These are phyloP conservation scores for Nibea albiflora DNA, from an alignment of 2,113 vertebrate genomes.

Conservation along the genomic window DNA sequence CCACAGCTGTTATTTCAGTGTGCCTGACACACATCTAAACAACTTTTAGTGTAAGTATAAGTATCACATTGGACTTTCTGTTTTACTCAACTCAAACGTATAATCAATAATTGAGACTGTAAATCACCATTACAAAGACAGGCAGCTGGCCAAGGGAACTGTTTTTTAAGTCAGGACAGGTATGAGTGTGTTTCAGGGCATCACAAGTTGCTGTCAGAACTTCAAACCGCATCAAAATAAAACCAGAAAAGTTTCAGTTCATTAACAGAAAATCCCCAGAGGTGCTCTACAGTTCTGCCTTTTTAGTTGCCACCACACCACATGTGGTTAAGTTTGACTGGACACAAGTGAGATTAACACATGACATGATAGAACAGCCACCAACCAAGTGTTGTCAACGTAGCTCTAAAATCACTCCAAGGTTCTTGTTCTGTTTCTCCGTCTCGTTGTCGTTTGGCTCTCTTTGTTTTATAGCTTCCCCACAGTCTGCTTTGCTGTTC, in stretches of 20 bases:
- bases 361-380: neutral
- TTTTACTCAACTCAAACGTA: no score
- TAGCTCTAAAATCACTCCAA: neutral
- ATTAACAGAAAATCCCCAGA: neutral
- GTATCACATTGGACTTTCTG: no score
- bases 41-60: no score
- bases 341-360: neutral
- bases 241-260: conserved; percentile 1
- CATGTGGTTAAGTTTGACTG: neutral
- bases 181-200: no score
- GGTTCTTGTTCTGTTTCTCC: neutral
- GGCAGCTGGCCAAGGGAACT: no score
- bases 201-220: neutral
- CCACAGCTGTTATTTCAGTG: no score
- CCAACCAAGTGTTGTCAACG: neutral
- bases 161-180: no score
- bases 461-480: neutral
- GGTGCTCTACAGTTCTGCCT: neutral
- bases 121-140: no score
- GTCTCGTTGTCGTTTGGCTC: no score
- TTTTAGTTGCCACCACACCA: neutral
- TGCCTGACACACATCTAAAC: no score
- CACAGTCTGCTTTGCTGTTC: neutral
- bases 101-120: no score
- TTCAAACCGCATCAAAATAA: neutral